A percentile compares a stretch with the other conserved stretches of the same genome.
Conservation (phyloP, 2,113 vertebrate species). For the Hypocryptadius cinnamomeus region DNA sequence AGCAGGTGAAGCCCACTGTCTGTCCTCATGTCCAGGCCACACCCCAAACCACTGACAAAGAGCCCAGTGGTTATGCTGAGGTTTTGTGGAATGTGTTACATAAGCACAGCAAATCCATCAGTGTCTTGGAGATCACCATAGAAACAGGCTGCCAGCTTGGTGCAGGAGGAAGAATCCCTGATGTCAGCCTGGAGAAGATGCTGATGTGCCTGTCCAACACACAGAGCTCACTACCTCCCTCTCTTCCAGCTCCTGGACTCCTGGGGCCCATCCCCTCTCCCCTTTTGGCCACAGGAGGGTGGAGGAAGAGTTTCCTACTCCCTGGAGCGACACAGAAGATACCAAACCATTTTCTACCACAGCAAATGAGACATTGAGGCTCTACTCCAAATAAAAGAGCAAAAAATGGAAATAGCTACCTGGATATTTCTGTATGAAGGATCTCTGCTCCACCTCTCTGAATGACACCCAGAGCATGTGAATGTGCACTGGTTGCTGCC, state of each 20-base stretch:
- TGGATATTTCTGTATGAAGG: neutral
- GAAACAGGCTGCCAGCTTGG: constrained; percentile 12
- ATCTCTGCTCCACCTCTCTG: neutral
- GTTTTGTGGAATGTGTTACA: neutral
- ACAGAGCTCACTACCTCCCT: neutral
- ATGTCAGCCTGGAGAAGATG: neutral
- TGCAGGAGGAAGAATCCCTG: neutral
- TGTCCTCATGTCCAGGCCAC: neutral
- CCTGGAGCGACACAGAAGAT: neutral
- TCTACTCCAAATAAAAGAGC: neutral
- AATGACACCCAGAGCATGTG: neutral
- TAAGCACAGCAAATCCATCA: neutral
- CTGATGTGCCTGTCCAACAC: neutral
- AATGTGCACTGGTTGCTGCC: neutral
- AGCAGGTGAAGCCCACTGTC: neutral
- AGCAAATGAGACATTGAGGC: neutral
- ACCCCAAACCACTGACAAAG: neutral
- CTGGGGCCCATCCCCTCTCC: rapidly evolving
- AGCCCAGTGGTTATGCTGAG: neutral
- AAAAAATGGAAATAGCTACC: neutral
- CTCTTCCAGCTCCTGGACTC: neutral
- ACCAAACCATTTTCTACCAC: neutral
- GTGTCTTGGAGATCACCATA: constrained; percentile 27
- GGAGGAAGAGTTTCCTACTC: neutral
- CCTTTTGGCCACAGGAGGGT: neutral